Conservation (phyloP, 2,888 invertebrate genomes). For the Andrena chrysosceles region DNA sequence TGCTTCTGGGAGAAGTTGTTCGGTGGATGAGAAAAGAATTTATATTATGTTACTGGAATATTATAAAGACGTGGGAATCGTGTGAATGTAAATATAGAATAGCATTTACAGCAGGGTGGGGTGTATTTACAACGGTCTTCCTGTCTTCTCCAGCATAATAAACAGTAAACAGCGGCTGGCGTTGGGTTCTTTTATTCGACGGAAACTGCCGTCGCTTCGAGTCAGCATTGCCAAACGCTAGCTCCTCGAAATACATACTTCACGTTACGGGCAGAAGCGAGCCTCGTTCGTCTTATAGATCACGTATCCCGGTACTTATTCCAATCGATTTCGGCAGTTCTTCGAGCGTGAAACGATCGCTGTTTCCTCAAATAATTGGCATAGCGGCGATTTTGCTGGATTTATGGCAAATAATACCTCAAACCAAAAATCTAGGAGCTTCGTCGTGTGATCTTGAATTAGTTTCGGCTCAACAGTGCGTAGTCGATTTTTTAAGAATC, state of each 20-base stretch:
- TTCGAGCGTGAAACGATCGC: slow-evolving; percentile 45
- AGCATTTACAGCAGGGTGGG: background rate
- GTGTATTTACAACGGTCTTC: background rate
- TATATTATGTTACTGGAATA: background rate
- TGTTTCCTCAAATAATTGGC: slow-evolving; percentile 39
- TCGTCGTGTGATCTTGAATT: background rate
- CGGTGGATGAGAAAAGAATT: no score
- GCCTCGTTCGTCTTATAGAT: slow-evolving; percentile 6
- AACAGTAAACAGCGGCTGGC: slow-evolving; percentile 21
- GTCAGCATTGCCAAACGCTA: slow-evolving; percentile 18
- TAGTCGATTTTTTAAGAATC: no score
- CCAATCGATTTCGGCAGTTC: slow-evolving; percentile 33
- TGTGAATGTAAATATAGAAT: background rate
- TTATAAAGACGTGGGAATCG: background rate
- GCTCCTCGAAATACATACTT: slow-evolving; percentile 37
- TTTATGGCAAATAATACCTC: background rate
- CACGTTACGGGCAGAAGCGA: slow-evolving; percentile 32
- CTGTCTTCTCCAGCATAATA: background rate
- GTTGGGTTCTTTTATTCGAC: slow-evolving; percentile 20
- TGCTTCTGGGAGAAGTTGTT: no score
- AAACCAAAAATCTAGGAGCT: background rate
- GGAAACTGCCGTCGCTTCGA: slow-evolving; percentile 33
- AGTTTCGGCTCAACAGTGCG: no score
- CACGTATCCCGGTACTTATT: slow-evolving; percentile 26
- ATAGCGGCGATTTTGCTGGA: background rate